Conservation (phyloP, 2,888 invertebrate genomes). For the Caradrina clavipalpis region DNA sequence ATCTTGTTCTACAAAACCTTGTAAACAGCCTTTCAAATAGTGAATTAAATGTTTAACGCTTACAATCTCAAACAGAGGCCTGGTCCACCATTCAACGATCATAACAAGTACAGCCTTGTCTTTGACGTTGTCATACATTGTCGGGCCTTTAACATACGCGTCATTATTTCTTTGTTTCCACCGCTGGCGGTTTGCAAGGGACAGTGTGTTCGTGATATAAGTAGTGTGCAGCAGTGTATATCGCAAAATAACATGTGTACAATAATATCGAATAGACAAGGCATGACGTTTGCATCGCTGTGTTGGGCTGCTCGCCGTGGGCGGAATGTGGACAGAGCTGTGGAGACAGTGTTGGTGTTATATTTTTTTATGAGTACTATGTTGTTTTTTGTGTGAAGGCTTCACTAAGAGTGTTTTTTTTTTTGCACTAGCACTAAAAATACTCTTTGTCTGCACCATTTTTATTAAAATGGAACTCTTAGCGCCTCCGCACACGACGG, state of each 20-base stretch:
- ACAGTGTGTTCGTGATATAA: conserved; percentile 32
- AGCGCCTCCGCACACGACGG: too few relatives aligned
- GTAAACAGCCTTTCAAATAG: conserved; percentile 15
- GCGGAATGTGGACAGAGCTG: conserved; percentile 52
- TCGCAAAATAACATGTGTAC: conserved; percentile 66
- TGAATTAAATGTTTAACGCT: conserved; percentile 32
- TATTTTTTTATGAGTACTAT: not conserved
- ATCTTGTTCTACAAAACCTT: not conserved
- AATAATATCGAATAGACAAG: conserved; percentile 71
- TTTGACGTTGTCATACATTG: conserved; percentile 57
- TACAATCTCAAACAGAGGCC: conserved; percentile 12
- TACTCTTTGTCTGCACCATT: not conserved
- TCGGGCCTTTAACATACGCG: conserved; percentile 52
- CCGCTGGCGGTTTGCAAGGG: conserved; percentile 42
- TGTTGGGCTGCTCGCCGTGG: conserved; percentile 61
- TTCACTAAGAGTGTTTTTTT: too few relatives aligned
- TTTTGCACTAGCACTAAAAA: too few relatives aligned
- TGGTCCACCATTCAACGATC: conserved; percentile 49
- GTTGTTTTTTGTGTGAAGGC: not conserved
- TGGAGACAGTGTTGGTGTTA: conserved; percentile 37
- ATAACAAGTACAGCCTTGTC: conserved; percentile 40
- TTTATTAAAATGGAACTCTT: not conserved
- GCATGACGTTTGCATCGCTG: conserved; percentile 68
- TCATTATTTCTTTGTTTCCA: conserved; percentile 62
- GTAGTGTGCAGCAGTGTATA: conserved; percentile 44